Evolutionary conservation across 2,113 vertebrate genomes (phyloP).

Genomic region (Tonatia bakeri): DNA sequence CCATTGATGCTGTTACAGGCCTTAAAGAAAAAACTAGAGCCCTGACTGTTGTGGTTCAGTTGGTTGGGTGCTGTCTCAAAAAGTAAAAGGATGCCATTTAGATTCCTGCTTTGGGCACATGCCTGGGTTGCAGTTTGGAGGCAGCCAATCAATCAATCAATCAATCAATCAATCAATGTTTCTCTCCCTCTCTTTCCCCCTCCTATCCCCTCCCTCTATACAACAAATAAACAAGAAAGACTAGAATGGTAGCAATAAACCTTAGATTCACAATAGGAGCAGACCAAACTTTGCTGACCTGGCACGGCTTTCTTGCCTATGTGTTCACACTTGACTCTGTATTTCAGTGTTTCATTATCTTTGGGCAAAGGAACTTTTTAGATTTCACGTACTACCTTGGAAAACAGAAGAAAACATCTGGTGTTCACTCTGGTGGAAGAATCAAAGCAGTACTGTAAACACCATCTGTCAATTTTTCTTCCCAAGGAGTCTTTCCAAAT

Average conservation of each 20-base stretch:
- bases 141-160: too few relatives aligned
- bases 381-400: constrained; percentile 29
- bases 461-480: constrained; percentile 41
- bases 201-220: too few relatives aligned
- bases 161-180: too few relatives aligned
- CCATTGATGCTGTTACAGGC: not conserved
- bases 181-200: too few relatives aligned
- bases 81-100: too few relatives aligned
- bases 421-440: constrained; percentile 7
- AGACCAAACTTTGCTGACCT: constrained; percentile 15
- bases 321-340: not conserved
- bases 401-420: constrained; percentile 57
- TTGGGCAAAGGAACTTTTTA: constrained; percentile 16
- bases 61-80: too few relatives aligned
- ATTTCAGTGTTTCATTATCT: not conserved
- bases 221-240: not conserved
- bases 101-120: too few relatives aligned
- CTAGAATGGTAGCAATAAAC: not conserved
- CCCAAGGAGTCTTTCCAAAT: constrained; percentile 35
- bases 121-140: too few relatives aligned
- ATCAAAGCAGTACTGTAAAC: constrained; percentile 41
- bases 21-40: not conserved
- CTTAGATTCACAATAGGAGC: not conserved
- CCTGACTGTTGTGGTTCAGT: too few relatives aligned
- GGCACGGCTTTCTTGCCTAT: not conserved